phyloP scores from a whole-genome alignment of 2,797 vertebrate species.

The Aeoliscus strigatus region DNA sequence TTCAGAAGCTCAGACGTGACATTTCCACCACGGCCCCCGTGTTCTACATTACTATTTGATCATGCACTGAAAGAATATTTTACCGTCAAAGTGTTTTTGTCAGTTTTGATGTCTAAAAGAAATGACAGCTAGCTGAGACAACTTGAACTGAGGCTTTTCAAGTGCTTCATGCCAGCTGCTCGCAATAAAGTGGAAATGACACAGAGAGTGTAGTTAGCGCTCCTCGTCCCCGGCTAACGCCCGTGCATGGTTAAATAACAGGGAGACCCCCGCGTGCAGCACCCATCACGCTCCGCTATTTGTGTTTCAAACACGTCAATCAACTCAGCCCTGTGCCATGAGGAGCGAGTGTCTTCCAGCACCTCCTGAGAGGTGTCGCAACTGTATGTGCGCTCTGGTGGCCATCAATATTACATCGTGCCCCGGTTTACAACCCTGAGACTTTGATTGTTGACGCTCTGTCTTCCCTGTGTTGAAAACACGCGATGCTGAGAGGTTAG shows the following conservation, averaged over 20 bases:
- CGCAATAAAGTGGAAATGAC: conserved; percentile 39
- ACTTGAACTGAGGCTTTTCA: conserved; percentile 39
- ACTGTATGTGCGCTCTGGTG: conserved; percentile 34
- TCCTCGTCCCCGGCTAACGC: conserved; percentile 42
- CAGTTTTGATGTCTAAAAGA: conserved; percentile 29
- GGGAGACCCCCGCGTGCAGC: conserved; percentile 31
- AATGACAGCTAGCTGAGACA: conserved; percentile 48
- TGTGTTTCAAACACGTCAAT: conserved; percentile 54
- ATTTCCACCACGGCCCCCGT: too few species aligned
- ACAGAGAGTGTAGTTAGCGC: conserved; percentile 32
- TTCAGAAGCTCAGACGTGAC: too few species aligned
- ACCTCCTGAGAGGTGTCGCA: conserved; percentile 44
- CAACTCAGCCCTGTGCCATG: conserved; percentile 39
- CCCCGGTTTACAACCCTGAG: conserved; percentile 53
- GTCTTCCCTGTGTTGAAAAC: conserved; percentile 31
- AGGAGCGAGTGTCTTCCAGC: conserved; percentile 38
- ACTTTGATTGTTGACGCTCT: conserved; percentile 54
- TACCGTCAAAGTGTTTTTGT: conserved; percentile 35
- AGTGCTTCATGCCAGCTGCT: conserved; percentile 55
- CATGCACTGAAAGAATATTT: too few species aligned
- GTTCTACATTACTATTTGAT: too few species aligned
- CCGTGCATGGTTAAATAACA: conserved; percentile 63
- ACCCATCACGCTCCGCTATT: conserved; percentile 19
- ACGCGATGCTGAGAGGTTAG: conserved; percentile 39
- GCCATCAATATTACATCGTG: conserved; percentile 70